Evolutionary conservation across 2,888 invertebrate species (phyloP).

Genomic region (Cabera pusaria): DNA sequence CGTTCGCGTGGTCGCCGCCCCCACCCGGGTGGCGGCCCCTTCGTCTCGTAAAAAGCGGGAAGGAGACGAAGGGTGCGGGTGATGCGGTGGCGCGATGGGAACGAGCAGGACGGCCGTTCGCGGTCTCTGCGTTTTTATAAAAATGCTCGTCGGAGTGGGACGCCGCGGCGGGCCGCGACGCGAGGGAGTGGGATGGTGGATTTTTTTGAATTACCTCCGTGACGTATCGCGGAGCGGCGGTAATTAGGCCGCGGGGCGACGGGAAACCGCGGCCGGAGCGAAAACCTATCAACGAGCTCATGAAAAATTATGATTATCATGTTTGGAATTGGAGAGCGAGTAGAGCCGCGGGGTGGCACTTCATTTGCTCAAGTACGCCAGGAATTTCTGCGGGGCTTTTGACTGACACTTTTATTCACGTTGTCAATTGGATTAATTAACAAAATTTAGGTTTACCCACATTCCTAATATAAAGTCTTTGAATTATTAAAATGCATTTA

Average conservation of each 20-base stretch:
- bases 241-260: constrained; percentile 83
- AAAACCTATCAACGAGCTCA: constrained; percentile 83
- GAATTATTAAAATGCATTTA: too few species aligned
- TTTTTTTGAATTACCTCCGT: constrained; percentile 80
- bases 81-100: constrained; percentile 67
- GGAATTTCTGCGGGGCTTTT: constrained; percentile 52
- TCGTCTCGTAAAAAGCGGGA: constrained; percentile 84
- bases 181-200: constrained; percentile 74
- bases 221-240: constrained; percentile 79
- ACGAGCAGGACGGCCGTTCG: constrained; percentile 80
- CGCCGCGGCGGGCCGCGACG: constrained; percentile 44
- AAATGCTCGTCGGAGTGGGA: constrained; percentile 75
- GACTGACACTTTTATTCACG: constrained; percentile 48
- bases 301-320: constrained; percentile 82
- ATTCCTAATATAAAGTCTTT: constrained; percentile 3
- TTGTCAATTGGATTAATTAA: constrained; percentile 31
- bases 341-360: constrained; percentile 60
- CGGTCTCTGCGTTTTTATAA: constrained; percentile 82
- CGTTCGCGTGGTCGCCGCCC: constrained; percentile 82
- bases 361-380: constrained; percentile 60
- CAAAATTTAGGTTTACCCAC: constrained; percentile 4
- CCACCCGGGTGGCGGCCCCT: constrained; percentile 79
- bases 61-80: constrained; percentile 81
- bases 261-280: constrained; percentile 79
- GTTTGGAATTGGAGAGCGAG: constrained; percentile 56